Evolutionary conservation across 2,888 invertebrate genomes (phyloP), one percentile per base, ranked within the genome.

Genomic region (Aphidius colemani): DNA sequence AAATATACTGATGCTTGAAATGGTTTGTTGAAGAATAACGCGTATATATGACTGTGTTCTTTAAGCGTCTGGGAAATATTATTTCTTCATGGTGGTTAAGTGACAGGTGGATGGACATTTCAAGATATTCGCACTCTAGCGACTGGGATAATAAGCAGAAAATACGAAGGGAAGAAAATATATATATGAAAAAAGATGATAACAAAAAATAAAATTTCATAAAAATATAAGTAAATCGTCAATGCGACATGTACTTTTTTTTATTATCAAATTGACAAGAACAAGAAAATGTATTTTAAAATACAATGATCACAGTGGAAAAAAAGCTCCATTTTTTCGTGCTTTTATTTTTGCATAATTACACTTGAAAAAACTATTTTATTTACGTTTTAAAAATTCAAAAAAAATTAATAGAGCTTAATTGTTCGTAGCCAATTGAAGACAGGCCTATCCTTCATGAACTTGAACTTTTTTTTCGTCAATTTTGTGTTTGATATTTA

Each of bases 61-160:
- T 66, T 67, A 61, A 66, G 62, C 71, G 67, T 68, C 63, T 69
- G 65, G 70, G 72, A 75, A 75, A 77, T 75, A 76, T 75, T 77
- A 77, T 78, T 78, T 78, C 73, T 74, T 70, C 63, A 66, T 48
- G 71, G 72, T 71, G 70, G 71, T 78, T 30, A 78, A 78, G 75
- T 78, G 78, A 78, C 78, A 78, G 69, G 58, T 58, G 65, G 73
- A 78, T 66, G 70, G 78, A 77, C 78, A 67, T 72, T 73, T 70
- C 70, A 67, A 71, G 71, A 70, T 74, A 77, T 74, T 76, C 70
- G 68, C 69, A 70, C 66, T 59, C 53, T n/a, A 61, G 60, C 61
- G 56, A 50, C 18, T 44, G 44, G 11, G 50, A 44, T 11, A 56
- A 59, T 30, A 48, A n/a, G 56, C 67, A 67, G 62, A 49, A 46